Evolutionary conservation across 2,113 vertebrate species (phyloP).

Genomic region (Plecturocebus donacophilus): DNA sequence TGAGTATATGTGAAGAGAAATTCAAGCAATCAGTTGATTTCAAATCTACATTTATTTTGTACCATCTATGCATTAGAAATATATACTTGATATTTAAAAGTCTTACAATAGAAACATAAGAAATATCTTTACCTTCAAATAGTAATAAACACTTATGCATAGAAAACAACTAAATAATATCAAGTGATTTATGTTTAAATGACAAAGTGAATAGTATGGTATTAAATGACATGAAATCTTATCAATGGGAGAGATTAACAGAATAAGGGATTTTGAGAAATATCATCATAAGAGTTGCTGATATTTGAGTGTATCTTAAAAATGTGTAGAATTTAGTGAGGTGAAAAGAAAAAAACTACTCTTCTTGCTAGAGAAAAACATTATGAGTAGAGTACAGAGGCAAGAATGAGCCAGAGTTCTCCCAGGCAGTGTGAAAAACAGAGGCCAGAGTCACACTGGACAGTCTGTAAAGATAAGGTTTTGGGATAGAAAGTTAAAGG

Average conservation of each 20-base stretch:
- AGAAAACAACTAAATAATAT: neutral
- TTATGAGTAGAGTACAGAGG: neutral
- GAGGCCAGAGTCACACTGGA: neutral
- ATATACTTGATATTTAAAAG: neutral
- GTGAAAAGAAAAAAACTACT: neutral
- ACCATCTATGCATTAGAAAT: neutral
- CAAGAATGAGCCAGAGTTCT: neutral
- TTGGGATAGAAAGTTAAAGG: neutral
- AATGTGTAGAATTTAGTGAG: neutral
- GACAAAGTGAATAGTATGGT: neutral
- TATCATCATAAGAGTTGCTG: neutral
- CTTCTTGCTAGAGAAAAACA: neutral
- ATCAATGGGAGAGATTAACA: neutral
- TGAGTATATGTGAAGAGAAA: neutral
- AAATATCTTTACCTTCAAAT: constrained; percentile 9
- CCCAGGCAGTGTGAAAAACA: neutral
- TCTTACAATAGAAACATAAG: neutral
- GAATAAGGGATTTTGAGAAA: neutral
- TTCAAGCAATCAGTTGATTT: neutral
- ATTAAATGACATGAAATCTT: neutral
- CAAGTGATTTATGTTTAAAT: neutral
- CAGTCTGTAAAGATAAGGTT: neutral
- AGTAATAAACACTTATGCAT: neutral
- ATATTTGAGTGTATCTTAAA: constrained; percentile 10
- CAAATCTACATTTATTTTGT: constrained; percentile 5